phyloP scores from a whole-genome alignment of 1,140 invertebrate species.

The Drosophila nebulosa region DNA sequence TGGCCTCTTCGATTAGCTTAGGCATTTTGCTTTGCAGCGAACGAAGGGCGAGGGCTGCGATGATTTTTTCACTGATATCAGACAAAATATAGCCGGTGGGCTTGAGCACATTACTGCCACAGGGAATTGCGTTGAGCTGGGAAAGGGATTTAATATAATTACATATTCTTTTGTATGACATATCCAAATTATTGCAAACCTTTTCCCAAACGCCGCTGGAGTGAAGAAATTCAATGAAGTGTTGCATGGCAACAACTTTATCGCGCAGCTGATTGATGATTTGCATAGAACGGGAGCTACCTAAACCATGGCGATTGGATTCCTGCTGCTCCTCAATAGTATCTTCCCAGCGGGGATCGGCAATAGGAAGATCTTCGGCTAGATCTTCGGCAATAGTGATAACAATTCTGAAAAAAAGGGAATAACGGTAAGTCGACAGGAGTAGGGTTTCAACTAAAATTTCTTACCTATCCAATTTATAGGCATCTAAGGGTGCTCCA shows the following conservation, averaged over 20 bases:
- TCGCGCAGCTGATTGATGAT: conserved; percentile 91
- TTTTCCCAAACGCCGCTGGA: conserved; percentile 87
- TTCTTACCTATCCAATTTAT: conserved; percentile 63
- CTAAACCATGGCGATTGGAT: conserved; percentile 80
- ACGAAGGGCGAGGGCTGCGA: conserved; percentile 85
- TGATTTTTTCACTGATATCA: conserved; percentile 90
- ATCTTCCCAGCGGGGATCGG: conserved; percentile 92
- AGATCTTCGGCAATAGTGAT: conserved; percentile 89
- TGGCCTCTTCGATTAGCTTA: conserved; percentile 81
- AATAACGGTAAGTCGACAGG: conserved; percentile 74
- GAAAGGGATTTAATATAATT: neutral
- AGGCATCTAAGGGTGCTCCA: conserved; percentile 49
- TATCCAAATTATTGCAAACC: conserved; percentile 74
- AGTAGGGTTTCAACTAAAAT: conserved; percentile 80
- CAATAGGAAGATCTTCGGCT: conserved; percentile 92
- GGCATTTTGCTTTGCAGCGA: conserved; percentile 54
- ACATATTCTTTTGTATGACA: neutral
- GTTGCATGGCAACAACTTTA: conserved; percentile 90
- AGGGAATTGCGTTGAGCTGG: conserved; percentile 82
- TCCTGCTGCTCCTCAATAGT: conserved; percentile 43
- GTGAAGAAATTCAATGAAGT: conserved; percentile 90
- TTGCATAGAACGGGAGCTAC: conserved; percentile 88
- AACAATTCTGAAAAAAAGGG: conserved; percentile 82
- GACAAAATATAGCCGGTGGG: conserved; percentile 86
- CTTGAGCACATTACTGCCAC: conserved; percentile 82